These are phyloP conservation scores for Stomatorhinus ivindoensis DNA, from an alignment of 2,113 vertebrate species.

Conservation along the genomic window DNA sequence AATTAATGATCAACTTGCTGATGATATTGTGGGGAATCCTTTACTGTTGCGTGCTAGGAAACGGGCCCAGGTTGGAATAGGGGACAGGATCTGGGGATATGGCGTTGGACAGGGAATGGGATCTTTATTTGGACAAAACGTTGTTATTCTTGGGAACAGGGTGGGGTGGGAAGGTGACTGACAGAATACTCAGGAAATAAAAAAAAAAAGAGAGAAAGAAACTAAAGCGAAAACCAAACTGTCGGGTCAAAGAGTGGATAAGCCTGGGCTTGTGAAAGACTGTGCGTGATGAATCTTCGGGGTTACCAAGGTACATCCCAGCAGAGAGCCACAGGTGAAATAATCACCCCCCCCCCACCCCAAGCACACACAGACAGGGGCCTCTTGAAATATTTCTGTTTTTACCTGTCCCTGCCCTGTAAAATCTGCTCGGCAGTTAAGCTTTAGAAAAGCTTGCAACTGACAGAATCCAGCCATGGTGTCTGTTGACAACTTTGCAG, in stretches of 20 bases:
- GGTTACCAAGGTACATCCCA: background rate
- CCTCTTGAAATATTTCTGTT: background rate
- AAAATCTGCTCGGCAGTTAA: background rate
- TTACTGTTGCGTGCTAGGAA: background rate
- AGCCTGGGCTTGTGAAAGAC: background rate
- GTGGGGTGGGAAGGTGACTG: background rate
- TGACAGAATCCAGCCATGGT: background rate
- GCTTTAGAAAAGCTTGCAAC: background rate
- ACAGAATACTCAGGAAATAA: background rate
- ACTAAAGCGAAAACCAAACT: background rate
- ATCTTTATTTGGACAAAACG: background rate
- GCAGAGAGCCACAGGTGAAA: background rate
- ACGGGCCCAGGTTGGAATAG: background rate
- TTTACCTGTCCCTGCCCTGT: constrained; percentile 7
- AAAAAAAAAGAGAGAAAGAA: background rate
- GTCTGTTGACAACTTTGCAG: background rate
- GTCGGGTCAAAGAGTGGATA: background rate
- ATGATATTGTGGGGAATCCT: background rate
- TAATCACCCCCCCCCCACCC: background rate
- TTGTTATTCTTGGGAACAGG: background rate
- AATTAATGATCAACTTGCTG: background rate
- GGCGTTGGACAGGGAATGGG: background rate
- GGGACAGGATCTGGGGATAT: background rate
- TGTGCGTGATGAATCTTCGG: background rate
- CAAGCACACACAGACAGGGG: background rate